Evolutionary conservation across 2,888 invertebrate species (phyloP).

Genomic region (Rhingia campestris): DNA sequence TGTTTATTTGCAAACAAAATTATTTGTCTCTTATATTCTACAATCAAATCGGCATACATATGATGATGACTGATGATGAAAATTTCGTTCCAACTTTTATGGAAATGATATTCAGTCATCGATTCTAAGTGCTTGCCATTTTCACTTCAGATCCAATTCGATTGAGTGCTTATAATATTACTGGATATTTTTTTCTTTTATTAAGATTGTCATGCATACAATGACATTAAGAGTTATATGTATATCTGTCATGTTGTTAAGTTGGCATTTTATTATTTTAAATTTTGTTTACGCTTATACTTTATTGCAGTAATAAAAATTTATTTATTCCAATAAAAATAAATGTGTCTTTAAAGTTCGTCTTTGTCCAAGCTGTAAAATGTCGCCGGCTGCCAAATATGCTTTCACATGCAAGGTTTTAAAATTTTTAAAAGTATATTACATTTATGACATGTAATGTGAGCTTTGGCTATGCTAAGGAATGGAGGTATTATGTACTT

Average conservation of each 20-base stretch:
- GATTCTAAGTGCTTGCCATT: conserved; percentile 5
- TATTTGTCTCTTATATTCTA: conserved; percentile 48
- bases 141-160: conserved; percentile 31
- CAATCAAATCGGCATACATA: conserved; percentile 27
- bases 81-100: conserved; percentile 12
- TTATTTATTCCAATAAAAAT: not conserved
- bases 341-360: not conserved
- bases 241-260: too few relatives aligned
- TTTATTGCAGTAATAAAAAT: not conserved
- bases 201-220: too few relatives aligned
- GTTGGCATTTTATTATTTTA: not conserved
- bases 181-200: not conserved
- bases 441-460: too few relatives aligned
- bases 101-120: conserved; percentile 4
- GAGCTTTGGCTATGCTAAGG: too few relatives aligned
- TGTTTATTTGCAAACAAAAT: conserved; percentile 40
- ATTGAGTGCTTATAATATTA: conserved; percentile 40
- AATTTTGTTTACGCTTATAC: not conserved
- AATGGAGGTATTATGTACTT: too few relatives aligned
- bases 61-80: conserved; percentile 43
- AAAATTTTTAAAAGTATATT: too few relatives aligned
- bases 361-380: not conserved
- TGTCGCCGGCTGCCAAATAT: too few relatives aligned
- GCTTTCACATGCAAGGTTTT: too few relatives aligned
- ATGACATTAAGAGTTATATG: too few relatives aligned